Conservation (phyloP, 2,888 invertebrate species). For the Quadriops clusia region DNA sequence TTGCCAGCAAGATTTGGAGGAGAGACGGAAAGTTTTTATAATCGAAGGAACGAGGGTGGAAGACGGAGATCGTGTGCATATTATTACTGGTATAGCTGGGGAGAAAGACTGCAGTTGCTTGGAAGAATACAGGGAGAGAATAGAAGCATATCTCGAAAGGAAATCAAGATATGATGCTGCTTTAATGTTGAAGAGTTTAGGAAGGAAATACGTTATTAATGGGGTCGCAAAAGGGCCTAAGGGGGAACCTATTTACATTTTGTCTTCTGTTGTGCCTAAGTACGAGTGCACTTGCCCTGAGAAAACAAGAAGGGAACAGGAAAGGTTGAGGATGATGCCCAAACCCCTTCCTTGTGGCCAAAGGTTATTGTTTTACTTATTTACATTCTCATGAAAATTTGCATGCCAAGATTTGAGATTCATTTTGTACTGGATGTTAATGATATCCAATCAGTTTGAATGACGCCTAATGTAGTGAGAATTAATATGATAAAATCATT, state of each 20-base stretch:
- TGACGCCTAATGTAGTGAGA: too few species aligned
- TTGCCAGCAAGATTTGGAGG: constrained; percentile 11
- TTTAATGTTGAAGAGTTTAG: constrained; percentile 13
- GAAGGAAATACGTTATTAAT: constrained; percentile 14
- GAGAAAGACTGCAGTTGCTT: constrained; percentile 22
- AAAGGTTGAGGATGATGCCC: too few species aligned
- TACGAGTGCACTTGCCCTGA: constrained; percentile 12
- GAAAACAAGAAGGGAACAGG: constrained; percentile 19
- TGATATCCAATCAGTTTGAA: too few species aligned
- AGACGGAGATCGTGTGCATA: constrained; percentile 16
- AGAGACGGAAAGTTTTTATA: constrained; percentile 14
- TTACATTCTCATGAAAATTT: too few species aligned
- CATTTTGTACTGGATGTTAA: too few species aligned
- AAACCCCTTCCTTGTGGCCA: too few species aligned
- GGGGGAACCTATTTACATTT: constrained; percentile 22
- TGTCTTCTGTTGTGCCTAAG: constrained; percentile 14
- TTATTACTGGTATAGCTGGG: constrained; percentile 21
- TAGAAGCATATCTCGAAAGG: constrained; percentile 16
- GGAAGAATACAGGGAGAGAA: constrained; percentile 17
- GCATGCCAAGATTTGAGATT: too few species aligned
- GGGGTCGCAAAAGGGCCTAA: constrained; percentile 20
- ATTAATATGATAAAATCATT: too few species aligned
- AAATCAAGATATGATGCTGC: constrained; percentile 13
- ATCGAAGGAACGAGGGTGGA: constrained; percentile 18
- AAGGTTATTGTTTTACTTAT: too few species aligned